These are phyloP conservation scores for Aporrectodea caliginosa DNA, from an alignment of 1,140 invertebrate species.

Conservation along the genomic window DNA sequence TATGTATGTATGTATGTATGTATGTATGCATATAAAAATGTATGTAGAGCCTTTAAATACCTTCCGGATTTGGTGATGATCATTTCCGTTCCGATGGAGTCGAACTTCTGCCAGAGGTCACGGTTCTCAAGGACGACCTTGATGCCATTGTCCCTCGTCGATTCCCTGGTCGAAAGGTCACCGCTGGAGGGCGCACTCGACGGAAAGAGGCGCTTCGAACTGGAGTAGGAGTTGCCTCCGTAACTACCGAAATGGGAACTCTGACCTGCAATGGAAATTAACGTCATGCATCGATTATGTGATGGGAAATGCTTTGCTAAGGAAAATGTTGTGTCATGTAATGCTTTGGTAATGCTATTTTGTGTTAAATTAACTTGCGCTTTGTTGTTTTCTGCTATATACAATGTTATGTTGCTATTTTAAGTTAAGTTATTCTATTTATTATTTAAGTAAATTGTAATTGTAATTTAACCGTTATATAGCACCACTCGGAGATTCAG, in stretches of 20 bases:
- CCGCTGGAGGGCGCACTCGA: not conserved
- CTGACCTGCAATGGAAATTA: not conserved
- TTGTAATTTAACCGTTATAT: too few relatives aligned
- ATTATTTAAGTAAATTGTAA: too few relatives aligned
- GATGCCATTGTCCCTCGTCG: conserved; percentile 22
- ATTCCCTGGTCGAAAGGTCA: not conserved
- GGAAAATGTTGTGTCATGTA: too few relatives aligned
- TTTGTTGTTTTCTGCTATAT: too few relatives aligned
- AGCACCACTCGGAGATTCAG: too few relatives aligned
- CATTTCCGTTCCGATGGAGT: conserved; percentile 97
- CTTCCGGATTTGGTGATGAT: conserved; percentile 99
- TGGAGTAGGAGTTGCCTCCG: not conserved
- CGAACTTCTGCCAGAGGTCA: conserved; percentile 97
- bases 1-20: conserved; percentile 32
- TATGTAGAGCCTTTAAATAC: conserved; percentile 2
- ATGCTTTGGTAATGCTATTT: too few relatives aligned
- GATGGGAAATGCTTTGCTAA: too few relatives aligned
- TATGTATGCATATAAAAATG: conserved; percentile 23
- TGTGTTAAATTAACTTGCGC: too few relatives aligned
- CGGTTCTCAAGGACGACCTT: conserved; percentile 95
- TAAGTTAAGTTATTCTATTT: too few relatives aligned
- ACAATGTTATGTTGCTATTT: too few relatives aligned
- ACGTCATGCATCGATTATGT: too few relatives aligned
- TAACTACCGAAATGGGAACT: not conserved
- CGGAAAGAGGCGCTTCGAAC: not conserved